Percentiles rank a stretch among this genome's conserved stretches.
Evolutionary conservation across 1,140 invertebrate genomes (phyloP).

Genomic region (Heliothis virescens): DNA sequence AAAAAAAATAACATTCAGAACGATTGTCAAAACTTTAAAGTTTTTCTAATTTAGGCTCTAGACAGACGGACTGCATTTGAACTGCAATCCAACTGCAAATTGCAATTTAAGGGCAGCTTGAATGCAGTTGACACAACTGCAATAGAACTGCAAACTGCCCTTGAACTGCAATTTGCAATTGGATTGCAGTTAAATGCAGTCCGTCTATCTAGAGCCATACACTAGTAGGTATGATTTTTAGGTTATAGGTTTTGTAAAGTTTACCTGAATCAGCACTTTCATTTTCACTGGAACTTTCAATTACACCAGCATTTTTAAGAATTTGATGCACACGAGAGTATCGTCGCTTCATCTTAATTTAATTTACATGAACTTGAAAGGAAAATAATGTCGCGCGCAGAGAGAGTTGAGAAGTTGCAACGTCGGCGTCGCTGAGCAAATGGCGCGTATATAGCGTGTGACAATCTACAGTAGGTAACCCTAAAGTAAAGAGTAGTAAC

Average conservation of each 20-base stretch:
- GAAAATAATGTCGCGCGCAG: neutral
- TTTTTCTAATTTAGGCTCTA: neutral
- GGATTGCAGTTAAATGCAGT: too few species aligned
- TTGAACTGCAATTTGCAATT: too few species aligned
- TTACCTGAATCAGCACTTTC: neutral
- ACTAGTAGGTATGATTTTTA: neutral
- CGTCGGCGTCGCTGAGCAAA: neutral
- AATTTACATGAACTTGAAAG: neutral
- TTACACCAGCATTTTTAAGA: constrained; percentile 1
- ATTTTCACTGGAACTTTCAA: constrained; percentile 1
- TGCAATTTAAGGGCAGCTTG: too few species aligned
- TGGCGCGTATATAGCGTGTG: neutral
- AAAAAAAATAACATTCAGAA: neutral
- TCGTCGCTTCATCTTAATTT: constrained; percentile 1
- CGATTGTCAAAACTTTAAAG: constrained; percentile 3
- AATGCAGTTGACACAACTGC: too few species aligned
- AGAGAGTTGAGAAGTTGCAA: neutral
- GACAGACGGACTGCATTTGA: too few species aligned
- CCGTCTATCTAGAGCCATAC: neutral
- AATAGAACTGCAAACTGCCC: too few species aligned
- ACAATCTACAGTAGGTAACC: neutral
- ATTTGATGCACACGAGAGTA: neutral
- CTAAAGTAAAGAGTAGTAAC: neutral
- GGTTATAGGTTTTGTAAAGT: neutral
- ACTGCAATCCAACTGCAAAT: too few species aligned